These are phyloP conservation scores for Cairina moschata DNA, from an alignment of 2,113 vertebrate species.

Conservation along the genomic window DNA sequence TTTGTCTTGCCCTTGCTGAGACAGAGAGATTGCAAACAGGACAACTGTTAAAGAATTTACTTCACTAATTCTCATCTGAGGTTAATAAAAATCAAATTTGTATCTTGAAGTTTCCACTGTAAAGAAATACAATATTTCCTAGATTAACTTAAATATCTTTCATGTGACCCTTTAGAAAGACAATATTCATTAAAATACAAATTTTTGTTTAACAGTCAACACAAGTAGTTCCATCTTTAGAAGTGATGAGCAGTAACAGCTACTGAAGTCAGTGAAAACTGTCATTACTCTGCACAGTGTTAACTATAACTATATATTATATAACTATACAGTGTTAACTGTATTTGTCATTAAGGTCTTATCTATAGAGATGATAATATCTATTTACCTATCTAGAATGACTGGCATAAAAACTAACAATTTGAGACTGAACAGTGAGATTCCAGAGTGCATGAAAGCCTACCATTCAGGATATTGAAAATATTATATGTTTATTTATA, in stretches of 20 bases:
- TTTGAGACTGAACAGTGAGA: background rate
- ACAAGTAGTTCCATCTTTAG: background rate
- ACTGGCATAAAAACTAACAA: background rate
- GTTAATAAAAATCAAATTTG: background rate
- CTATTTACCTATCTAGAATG: background rate
- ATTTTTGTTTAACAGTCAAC: background rate
- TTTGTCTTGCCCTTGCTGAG: background rate
- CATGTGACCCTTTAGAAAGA: background rate
- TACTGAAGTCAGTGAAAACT: slow-evolving; percentile 6
- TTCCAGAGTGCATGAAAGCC: background rate
- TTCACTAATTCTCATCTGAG: background rate
- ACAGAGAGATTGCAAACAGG: background rate
- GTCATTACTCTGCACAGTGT: background rate
- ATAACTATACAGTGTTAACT: too few species aligned
- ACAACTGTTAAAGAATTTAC: background rate
- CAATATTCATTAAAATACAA: background rate
- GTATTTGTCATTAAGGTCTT: background rate
- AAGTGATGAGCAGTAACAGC: background rate
- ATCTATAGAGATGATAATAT: background rate
- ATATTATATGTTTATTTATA: background rate
- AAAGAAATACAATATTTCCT: background rate
- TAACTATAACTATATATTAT: too few species aligned
- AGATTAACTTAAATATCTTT: background rate
- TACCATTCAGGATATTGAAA: background rate
- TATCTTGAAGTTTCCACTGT: background rate